Conservation (phyloP, 2,888 invertebrate genomes). For the Seira ritae region DNA sequence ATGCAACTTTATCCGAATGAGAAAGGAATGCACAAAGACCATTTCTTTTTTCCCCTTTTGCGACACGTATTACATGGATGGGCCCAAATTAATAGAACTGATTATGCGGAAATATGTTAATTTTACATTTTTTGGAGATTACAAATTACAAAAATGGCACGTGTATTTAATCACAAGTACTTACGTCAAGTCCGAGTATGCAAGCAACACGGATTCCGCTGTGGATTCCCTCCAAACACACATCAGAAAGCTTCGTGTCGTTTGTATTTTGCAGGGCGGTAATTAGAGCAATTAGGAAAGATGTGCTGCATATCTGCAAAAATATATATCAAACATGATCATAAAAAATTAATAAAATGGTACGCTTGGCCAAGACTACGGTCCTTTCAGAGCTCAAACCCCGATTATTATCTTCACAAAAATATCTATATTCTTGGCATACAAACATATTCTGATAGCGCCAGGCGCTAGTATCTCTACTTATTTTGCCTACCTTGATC, state of each 20-base stretch:
- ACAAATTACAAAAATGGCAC: background rate
- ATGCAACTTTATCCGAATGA: too few species aligned
- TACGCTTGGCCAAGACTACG: too few species aligned
- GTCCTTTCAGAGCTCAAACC: too few species aligned
- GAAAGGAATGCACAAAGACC: too few species aligned
- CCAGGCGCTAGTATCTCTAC: too few species aligned
- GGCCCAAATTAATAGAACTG: too few species aligned
- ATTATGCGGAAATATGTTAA: constrained; percentile 38
- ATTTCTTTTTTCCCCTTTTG: too few species aligned
- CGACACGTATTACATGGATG: too few species aligned
- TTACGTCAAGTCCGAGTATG: constrained; percentile 61
- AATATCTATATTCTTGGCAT: too few species aligned
- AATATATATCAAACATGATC: background rate
- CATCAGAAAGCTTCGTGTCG: constrained; percentile 56
- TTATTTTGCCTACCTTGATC: constrained; percentile 60
- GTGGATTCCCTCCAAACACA: constrained; percentile 65
- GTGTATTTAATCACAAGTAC: background rate
- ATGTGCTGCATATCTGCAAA: constrained; percentile 60
- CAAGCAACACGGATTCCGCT: constrained; percentile 61
- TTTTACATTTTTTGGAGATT: constrained; percentile 9
- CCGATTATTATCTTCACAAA: too few species aligned
- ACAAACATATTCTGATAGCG: too few species aligned
- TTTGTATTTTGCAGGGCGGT: constrained; percentile 59
- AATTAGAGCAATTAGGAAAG: constrained; percentile 59
- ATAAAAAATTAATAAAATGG: background rate